phyloP scores from a whole-genome alignment of 1,140 invertebrate genomes.

The Drosophila ambigua region DNA sequence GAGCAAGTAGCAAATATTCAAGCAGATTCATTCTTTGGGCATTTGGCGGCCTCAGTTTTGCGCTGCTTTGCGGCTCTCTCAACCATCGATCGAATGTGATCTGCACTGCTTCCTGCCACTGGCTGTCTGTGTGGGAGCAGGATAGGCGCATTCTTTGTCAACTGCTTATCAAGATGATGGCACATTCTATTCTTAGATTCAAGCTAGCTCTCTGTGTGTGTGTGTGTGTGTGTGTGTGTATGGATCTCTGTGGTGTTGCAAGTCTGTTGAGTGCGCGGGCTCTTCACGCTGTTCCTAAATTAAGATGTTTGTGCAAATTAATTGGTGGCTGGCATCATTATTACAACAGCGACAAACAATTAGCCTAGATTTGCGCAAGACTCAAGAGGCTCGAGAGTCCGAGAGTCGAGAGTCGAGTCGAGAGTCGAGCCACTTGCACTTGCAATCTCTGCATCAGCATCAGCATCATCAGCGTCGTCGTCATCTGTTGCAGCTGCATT shows the following conservation, averaged over 20 bases:
- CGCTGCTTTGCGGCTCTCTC: too few species aligned
- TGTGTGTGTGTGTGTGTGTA: too few species aligned
- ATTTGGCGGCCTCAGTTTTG: too few species aligned
- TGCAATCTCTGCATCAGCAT: slow-evolving; percentile 61
- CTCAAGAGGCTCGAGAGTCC: neutral
- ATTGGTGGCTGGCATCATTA: slow-evolving; percentile 82
- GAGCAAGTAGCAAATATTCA: too few species aligned
- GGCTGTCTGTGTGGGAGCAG: too few species aligned
- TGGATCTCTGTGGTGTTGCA: neutral
- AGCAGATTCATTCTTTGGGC: neutral
- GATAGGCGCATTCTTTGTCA: neutral
- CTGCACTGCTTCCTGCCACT: too few species aligned
- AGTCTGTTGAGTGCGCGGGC: slow-evolving; percentile 10
- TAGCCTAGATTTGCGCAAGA: slow-evolving; percentile 73
- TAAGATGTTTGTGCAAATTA: slow-evolving; percentile 83
- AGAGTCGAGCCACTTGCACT: slow-evolving; percentile 24
- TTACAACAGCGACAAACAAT: slow-evolving; percentile 81
- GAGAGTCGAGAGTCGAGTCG: neutral
- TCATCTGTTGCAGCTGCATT: slow-evolving; percentile 22
- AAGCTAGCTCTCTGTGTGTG: too few species aligned
- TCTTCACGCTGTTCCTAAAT: slow-evolving; percentile 63
- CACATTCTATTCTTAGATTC: slow-evolving; percentile 35
- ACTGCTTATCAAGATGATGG: slow-evolving; percentile 36
- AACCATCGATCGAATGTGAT: too few species aligned
- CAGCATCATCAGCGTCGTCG: slow-evolving; percentile 15